phyloP scores from a whole-genome alignment of 2,113 vertebrate genomes.

The Talpa occidentalis region DNA sequence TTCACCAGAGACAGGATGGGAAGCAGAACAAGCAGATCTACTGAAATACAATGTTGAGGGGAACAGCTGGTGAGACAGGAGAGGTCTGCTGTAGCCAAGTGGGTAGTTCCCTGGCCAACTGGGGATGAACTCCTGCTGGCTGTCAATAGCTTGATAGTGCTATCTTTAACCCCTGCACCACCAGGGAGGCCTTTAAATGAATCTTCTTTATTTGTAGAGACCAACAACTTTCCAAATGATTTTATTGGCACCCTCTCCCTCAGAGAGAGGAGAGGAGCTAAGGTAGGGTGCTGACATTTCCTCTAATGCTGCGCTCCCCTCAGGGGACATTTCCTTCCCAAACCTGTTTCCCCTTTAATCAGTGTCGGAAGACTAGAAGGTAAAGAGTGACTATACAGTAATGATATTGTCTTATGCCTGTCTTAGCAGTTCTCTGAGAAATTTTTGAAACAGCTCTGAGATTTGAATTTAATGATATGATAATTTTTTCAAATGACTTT shows the following conservation, averaged over 20 bases:
- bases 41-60: too few species aligned
- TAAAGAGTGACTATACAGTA: neutral
- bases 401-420: neutral
- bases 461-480: conserved; percentile 67
- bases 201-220: neutral
- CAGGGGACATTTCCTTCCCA: neutral
- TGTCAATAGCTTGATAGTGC: too few species aligned
- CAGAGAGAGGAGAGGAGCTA: neutral
- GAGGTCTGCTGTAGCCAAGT: too few species aligned
- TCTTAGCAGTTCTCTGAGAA: conserved; percentile 52
- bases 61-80: too few species aligned
- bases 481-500: conserved; percentile 74
- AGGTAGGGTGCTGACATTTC: neutral
- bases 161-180: too few species aligned
- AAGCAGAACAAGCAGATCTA: too few species aligned
- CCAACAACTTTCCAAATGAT: neutral
- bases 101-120: too few species aligned
- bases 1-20: too few species aligned
- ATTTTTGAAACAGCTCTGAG: conserved; percentile 66
- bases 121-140: too few species aligned
- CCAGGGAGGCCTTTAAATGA: too few species aligned
- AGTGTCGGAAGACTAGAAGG: neutral
- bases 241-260: neutral
- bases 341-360: neutral
- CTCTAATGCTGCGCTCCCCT: neutral